A percentile compares a stretch with the other conserved stretches of the same genome.
Conservation (phyloP, 2,797 vertebrate species). For the Danio tinwini region DNA sequence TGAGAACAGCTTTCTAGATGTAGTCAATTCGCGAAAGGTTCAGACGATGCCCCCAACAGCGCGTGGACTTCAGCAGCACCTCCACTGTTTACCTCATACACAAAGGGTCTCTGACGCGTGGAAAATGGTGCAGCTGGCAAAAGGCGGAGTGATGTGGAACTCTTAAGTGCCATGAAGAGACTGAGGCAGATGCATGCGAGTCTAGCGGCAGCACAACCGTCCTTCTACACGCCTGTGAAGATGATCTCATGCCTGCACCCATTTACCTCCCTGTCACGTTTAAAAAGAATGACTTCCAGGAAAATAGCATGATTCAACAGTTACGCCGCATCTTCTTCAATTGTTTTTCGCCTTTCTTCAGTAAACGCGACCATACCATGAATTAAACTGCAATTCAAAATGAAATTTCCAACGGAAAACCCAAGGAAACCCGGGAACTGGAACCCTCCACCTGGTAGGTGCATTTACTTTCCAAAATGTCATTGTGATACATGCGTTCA, state of each 20-base stretch:
- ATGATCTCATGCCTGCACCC: conserved; percentile 63
- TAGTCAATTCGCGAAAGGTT: conserved; percentile 44
- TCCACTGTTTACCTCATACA: conserved; percentile 37
- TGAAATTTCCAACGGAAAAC: conserved; percentile 80
- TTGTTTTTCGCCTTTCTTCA: neutral
- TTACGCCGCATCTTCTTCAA: neutral
- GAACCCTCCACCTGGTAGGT: conserved; percentile 74
- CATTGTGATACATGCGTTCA: neutral
- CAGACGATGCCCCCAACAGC: conserved; percentile 46
- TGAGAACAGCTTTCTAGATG: conserved; percentile 50
- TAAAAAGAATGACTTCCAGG: conserved; percentile 57
- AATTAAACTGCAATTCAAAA: conserved; percentile 58
- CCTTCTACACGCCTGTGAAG: conserved; percentile 48
- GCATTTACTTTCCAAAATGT: conserved; percentile 3
- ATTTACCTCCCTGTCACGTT: conserved; percentile 61
- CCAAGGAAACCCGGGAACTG: conserved; percentile 75
- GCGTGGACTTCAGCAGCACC: conserved; percentile 48
- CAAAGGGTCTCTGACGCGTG: conserved; percentile 30
- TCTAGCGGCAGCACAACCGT: conserved; percentile 25
- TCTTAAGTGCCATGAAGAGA: conserved; percentile 39
- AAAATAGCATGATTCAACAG: conserved; percentile 20
- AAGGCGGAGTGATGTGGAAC: conserved; percentile 55
- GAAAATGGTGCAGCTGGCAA: conserved; percentile 61
- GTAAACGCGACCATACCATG: neutral
- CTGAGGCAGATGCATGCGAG: conserved; percentile 36